These are phyloP conservation scores for Hyperoplus immaculatus DNA, from an alignment of 2,797 vertebrate genomes.

Conservation along the genomic window DNA sequence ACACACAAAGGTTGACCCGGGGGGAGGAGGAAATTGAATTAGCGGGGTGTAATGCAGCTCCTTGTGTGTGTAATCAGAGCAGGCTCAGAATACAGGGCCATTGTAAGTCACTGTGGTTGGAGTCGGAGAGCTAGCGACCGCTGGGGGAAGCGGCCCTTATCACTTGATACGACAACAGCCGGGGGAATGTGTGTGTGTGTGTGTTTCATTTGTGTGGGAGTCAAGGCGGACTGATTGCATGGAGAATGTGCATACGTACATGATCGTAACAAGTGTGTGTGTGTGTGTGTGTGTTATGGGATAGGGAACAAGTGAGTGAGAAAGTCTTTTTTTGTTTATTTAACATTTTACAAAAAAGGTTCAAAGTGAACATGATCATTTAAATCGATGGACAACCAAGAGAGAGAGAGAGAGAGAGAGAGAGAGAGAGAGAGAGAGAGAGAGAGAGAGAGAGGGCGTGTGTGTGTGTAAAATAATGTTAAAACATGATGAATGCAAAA, in stretches of 20 bases:
- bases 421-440: no score
- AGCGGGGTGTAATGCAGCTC: conserved; percentile 78
- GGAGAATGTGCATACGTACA: conserved; percentile 61
- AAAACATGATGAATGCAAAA: background rate
- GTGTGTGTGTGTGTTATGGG: no score
- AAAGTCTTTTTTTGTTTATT: background rate
- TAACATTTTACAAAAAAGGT: no score
- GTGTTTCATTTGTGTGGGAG: conserved; percentile 66
- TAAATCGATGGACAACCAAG: no score
- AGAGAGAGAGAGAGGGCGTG: no score
- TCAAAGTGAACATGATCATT: no score
- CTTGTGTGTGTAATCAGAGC: conserved; percentile 84
- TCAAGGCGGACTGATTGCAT: conserved; percentile 58
- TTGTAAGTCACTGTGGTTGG: conserved; percentile 68
- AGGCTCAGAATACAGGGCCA: conserved; percentile 72
- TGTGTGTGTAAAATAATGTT: no score
- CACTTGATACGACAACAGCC: conserved; percentile 78
- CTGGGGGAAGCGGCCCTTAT: conserved; percentile 75
- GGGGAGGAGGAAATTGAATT: conserved; percentile 83
- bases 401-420: no score
- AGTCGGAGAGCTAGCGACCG: conserved; percentile 63
- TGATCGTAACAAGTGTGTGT: conserved; percentile 10
- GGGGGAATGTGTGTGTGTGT: conserved; percentile 58
- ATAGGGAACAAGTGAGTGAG: background rate
- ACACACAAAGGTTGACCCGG: conserved; percentile 66